phyloP scores from a whole-genome alignment of 2,888 invertebrate species.

The Aradus depressus region DNA sequence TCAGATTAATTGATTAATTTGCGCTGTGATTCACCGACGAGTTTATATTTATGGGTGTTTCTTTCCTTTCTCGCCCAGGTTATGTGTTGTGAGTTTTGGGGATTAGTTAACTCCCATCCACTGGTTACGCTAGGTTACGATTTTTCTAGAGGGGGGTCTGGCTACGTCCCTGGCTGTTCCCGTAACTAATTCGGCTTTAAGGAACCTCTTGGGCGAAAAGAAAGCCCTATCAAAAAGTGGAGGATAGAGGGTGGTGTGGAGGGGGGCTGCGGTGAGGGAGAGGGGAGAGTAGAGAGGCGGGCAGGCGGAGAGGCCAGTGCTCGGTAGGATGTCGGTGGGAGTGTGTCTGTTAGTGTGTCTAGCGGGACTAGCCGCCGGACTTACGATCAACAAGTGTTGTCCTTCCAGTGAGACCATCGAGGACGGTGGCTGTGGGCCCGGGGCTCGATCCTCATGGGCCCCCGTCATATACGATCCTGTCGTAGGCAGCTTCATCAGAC shows the following conservation, averaged over 20 bases:
- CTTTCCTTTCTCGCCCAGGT: too few species aligned
- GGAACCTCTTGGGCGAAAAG: too few species aligned
- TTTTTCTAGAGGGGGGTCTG: too few species aligned
- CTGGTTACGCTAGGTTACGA: too few species aligned
- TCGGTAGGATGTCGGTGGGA: conserved; percentile 5
- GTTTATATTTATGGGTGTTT: too few species aligned
- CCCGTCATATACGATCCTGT: conserved; percentile 36
- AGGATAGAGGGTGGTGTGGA: background rate
- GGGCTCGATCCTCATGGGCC: conserved; percentile 40
- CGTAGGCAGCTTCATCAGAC: conserved; percentile 23
- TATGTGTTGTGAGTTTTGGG: too few species aligned
- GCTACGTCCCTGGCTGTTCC: too few species aligned
- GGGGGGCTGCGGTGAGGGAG: conserved; percentile 6
- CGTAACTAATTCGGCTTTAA: too few species aligned
- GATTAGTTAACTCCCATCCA: too few species aligned
- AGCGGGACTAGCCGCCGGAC: conserved; percentile 5
- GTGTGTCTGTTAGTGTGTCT: background rate
- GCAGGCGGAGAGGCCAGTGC: background rate
- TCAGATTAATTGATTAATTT: too few species aligned
- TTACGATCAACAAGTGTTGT: conserved; percentile 44
- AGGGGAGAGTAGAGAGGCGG: background rate
- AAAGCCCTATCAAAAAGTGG: too few species aligned
- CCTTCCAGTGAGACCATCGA: conserved; percentile 42
- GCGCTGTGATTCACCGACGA: too few species aligned
- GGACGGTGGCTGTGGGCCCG: conserved; percentile 35